Evolutionary conservation across 30 jellyfish, hydroid and myxozoan species (phyloP), one percentile per base, ranked within the genome.

Genomic region (Nemopilema nomurai): DNA sequence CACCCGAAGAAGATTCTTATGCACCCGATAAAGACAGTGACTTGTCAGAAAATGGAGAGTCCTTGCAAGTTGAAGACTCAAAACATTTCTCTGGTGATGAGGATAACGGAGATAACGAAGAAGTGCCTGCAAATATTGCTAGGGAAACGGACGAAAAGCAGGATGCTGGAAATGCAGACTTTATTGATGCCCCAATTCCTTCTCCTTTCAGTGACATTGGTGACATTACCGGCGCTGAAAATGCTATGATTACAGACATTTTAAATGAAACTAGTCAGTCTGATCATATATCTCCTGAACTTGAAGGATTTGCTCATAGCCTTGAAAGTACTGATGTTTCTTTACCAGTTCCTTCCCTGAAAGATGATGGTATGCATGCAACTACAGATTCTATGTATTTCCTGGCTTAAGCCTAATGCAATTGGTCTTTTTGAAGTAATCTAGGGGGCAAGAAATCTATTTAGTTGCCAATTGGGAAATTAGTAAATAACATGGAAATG

Each of bases 191-290:
- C 27, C 99, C 97, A 0, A 82, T 85, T 19, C 97, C 97, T 18
- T 94, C 99, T 0, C 99, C 99, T 0, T 94, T 94, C 33, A 94
- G 99, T 83, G 99, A 94, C 77, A 72, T 94, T 51, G 99, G 96
- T 20, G 99, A 89, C 32, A 72, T 89, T 8, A 68, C 97, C 51
- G 96, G 93, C 18, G 79, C 87, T 1, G 97, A 89, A 18, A 88
- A 76, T 66, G 96, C 97, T 1, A 89, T 94, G 71, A 83, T 94
- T 18, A 64, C 81, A 52, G 99, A 94, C 81, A 89, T 94, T 70
- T 74, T 94, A 76, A 86, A 80, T 19, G 96, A 83, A 66, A 87
- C 92, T 22, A 77, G 81, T 53, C 73, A 79, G 50, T 85, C 77
- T 51, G 66, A 74, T 67, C 86, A 67, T 30, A 53, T 73, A 25